phyloP scores from a whole-genome alignment of 2,888 invertebrate species.

The Chloroclysta siterata region DNA sequence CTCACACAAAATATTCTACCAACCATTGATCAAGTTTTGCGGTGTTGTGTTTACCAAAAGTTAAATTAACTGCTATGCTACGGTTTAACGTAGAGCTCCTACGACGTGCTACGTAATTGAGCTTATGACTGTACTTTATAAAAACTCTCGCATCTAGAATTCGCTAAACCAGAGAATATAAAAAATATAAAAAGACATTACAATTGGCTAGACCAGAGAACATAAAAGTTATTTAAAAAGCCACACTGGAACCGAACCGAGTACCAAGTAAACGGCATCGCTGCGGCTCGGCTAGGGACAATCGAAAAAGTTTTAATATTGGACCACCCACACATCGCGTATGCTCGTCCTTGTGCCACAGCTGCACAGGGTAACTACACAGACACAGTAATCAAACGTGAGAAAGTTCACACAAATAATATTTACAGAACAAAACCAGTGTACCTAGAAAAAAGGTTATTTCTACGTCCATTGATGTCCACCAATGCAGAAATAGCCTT shows the following conservation, averaged over 20 bases:
- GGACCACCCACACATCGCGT: neutral
- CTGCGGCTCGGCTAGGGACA: slow-evolving; percentile 15
- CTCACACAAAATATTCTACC: too few species aligned
- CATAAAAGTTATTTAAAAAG: slow-evolving; percentile 14
- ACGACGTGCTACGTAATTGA: slow-evolving; percentile 10
- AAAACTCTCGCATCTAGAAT: neutral
- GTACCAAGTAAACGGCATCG: slow-evolving; percentile 5
- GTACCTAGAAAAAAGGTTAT: too few species aligned
- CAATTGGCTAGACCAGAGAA: neutral
- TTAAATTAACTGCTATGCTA: neutral
- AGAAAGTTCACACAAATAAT: too few species aligned
- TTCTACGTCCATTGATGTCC: too few species aligned
- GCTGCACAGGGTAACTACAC: neutral
- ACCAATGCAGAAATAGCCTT: too few species aligned
- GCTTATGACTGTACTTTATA: neutral
- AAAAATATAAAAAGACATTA: neutral
- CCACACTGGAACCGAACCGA: slow-evolving; percentile 9
- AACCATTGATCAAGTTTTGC: too few species aligned
- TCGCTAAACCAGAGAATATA: neutral
- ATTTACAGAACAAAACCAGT: too few species aligned
- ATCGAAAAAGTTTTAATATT: slow-evolving; percentile 30
- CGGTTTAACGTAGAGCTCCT: slow-evolving; percentile 7
- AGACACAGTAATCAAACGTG: neutral
- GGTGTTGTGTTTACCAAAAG: too few species aligned
- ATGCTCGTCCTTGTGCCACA: neutral